Evolutionary conservation across 2,797 vertebrate genomes (phyloP), one percentile per base, ranked within the genome.

Genomic region (Dermochelys coriacea): DNA sequence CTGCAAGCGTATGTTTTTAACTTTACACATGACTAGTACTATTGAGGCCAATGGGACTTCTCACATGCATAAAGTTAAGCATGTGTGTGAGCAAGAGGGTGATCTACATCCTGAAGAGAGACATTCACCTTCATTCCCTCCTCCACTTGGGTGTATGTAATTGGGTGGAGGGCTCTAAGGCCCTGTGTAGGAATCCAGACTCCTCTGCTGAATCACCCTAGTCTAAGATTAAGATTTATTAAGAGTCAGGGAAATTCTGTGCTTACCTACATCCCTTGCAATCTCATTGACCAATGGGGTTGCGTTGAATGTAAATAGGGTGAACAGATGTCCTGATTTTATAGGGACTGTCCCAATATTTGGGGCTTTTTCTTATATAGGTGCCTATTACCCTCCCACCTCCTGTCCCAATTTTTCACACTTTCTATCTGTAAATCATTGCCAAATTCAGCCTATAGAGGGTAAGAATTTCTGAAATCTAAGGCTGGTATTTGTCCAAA

Each of bases 261-360:
- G 8, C 5, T 90, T 23, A 47, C 41, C 94, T 55, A 59, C 1
- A 0, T 3, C 12, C 78, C 16, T 61, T 12, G 49, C 31, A 83
- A 82, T 8, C 31, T 85, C 79, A 85, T 47, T 75, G 54, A 45
- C 1, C 12, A 14, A 2, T 3, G 84, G 55, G 12, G 14, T 55
- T 86, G 31, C 19, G 0, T 21, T 0, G 18, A 5, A 34, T 71
- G 5, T 80, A 49, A 50, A 50, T 50, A 50, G 49, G 49, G 49
- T 50, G 49, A 50, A 12, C 49, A 50, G 49, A 50, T 50, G 49
- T 50, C 12, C 49, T 12, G 14, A 50, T 50, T 50, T 14, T 50
- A 50, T 50, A 50, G 49, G 49, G 12, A 50, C 49, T 14, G 12
- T 50, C 12, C 49, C 49, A 49, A 50, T 50, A 50, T 50, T 50